phyloP scores from a whole-genome alignment of 2,888 invertebrate species.

The Dasysyrphus albostriatus region DNA sequence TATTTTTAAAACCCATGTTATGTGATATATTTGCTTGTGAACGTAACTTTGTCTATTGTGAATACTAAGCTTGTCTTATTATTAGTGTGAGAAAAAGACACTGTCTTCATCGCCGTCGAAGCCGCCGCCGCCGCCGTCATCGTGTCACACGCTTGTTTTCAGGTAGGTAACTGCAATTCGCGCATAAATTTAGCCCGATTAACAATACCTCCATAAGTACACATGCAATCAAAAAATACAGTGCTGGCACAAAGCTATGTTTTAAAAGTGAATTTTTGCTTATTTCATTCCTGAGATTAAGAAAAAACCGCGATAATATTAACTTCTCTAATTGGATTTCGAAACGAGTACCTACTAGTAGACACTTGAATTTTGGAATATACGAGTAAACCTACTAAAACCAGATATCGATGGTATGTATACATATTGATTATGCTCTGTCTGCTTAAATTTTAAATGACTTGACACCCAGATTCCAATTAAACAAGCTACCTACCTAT shows the following conservation, averaged over 20 bases:
- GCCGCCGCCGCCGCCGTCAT: slow-evolving; percentile 7
- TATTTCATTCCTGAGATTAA: slow-evolving; percentile 1
- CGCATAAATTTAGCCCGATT: slow-evolving; percentile 41
- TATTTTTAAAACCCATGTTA: slow-evolving; percentile 21
- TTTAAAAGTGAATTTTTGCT: slow-evolving; percentile 11
- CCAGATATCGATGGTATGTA: slow-evolving; percentile 1
- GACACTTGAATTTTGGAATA: slow-evolving; percentile 18
- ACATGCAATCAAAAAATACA: neutral
- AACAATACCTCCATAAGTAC: neutral
- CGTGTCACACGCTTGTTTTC: slow-evolving; percentile 55
- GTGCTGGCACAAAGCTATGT: neutral
- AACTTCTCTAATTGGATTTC: slow-evolving; percentile 29
- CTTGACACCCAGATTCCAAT: slow-evolving; percentile 8
- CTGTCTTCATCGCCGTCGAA: neutral
- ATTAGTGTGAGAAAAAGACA: slow-evolving; percentile 60
- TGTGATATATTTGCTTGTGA: slow-evolving; percentile 52
- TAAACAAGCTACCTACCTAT: slow-evolving; percentile 5
- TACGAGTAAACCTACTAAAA: neutral
- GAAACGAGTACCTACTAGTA: neutral
- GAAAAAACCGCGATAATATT: neutral
- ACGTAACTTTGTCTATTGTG: slow-evolving; percentile 55
- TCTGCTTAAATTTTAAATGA: slow-evolving; percentile 23
- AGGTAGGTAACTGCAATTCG: slow-evolving; percentile 44
- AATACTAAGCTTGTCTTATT: slow-evolving; percentile 42
- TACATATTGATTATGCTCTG: slow-evolving; percentile 13